A percentile compares a stretch with the other conserved stretches of the same genome.
Conservation (phyloP, 2,888 invertebrate genomes). For the Thecophora atra region DNA sequence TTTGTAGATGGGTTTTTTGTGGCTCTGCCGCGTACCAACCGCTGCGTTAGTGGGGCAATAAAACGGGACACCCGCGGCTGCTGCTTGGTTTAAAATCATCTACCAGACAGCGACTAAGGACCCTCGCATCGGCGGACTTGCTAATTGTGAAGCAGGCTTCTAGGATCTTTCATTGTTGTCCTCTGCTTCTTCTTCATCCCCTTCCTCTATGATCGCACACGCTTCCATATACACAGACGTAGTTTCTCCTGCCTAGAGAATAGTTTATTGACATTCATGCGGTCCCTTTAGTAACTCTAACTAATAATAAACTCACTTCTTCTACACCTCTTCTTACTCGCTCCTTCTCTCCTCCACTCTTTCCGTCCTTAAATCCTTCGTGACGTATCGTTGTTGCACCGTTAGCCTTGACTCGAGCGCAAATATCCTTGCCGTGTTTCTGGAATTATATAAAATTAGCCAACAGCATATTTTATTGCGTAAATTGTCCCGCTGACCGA, state of each 20-base stretch:
- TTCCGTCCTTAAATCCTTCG: background rate
- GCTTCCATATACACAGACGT: background rate
- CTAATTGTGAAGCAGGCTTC: conserved; percentile 9
- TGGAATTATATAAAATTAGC: conserved; percentile 17
- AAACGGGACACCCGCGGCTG: conserved; percentile 29
- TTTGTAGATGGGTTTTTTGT: background rate
- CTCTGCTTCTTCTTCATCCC: too few relatives aligned
- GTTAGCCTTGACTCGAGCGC: conserved; percentile 17
- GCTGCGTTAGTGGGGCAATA: conserved; percentile 46
- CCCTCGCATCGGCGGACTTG: background rate
- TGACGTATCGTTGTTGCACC: background rate
- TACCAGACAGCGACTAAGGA: conserved; percentile 2
- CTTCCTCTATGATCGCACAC: background rate
- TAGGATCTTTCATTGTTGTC: conserved; percentile 14
- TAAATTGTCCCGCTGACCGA: conserved; percentile 34
- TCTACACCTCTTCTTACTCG: background rate
- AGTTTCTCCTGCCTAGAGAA: background rate
- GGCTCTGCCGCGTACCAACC: background rate
- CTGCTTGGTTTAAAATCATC: background rate
- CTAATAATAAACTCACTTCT: background rate
- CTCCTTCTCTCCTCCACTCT: conserved; percentile 18
- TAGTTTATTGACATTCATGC: conserved; percentile 28
- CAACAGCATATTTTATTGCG: conserved; percentile 37
- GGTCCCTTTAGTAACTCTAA: background rate
- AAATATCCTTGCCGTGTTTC: conserved; percentile 1